These are phyloP conservation scores for Formica exsecta DNA, from an alignment of 1,140 invertebrate species.

Conservation along the genomic window DNA sequence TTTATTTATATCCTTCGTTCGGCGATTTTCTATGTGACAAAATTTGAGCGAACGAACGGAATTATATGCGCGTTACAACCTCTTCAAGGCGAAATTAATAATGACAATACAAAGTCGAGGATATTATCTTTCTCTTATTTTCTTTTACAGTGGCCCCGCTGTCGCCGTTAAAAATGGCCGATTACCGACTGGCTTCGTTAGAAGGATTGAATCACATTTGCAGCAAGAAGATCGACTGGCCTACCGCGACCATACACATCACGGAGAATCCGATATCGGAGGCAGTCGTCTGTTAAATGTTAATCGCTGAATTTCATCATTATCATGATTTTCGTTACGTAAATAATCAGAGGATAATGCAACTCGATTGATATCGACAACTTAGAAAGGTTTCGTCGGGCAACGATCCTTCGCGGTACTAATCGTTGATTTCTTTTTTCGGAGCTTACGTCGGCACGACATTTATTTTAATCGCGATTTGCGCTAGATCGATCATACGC, in stretches of 20 bases:
- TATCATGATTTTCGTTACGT: conserved; percentile 59
- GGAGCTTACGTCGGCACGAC: conserved; percentile 25
- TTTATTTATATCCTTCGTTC: conserved; percentile 34
- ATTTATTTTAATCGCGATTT: conserved; percentile 45
- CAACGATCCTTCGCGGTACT: conserved; percentile 74
- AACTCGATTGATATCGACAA: conserved; percentile 30
- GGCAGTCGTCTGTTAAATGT: conserved; percentile 90
- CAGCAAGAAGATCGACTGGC: conserved; percentile 87
- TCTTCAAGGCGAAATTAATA: conserved; percentile 52
- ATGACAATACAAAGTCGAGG: background rate
- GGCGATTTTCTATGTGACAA: conserved; percentile 37
- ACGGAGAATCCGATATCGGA: conserved; percentile 93
- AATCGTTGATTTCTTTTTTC: conserved; percentile 60
- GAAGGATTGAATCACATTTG: conserved; percentile 87
- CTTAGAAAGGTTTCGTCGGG: conserved; percentile 72
- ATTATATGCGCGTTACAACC: conserved; percentile 56
- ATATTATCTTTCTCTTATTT: conserved; percentile 72
- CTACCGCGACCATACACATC: conserved; percentile 90
- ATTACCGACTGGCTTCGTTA: conserved; percentile 88
- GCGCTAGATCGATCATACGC: conserved; percentile 19
- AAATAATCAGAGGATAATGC: conserved; percentile 19
- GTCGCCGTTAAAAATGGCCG: conserved; percentile 90
- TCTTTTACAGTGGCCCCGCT: conserved; percentile 90
- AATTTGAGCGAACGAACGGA: conserved; percentile 36
- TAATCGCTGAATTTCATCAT: conserved; percentile 33